Percentiles rank a stretch among this genome's conserved stretches.
Conservation (phyloP, 2,113 vertebrate genomes). For the Cyanoderma ruficeps region DNA sequence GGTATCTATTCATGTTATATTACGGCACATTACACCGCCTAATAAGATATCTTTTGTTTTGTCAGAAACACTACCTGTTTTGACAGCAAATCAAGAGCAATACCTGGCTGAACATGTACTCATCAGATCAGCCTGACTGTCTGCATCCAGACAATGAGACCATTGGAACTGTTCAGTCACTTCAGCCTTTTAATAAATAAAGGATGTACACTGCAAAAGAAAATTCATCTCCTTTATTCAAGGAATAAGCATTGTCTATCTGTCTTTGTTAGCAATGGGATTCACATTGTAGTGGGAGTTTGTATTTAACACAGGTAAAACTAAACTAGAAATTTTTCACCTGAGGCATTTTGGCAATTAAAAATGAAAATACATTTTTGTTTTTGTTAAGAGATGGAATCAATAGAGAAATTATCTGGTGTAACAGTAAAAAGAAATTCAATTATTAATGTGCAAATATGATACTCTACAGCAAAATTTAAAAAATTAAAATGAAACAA, state of each 20-base stretch:
- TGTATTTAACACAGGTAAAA: neutral
- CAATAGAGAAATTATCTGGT: neutral
- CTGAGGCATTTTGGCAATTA: neutral
- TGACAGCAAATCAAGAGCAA: neutral
- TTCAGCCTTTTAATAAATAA: neutral
- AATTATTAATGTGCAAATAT: neutral
- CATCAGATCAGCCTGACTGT: neutral
- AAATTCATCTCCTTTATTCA: neutral
- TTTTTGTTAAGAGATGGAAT: neutral
- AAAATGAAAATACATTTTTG: neutral
- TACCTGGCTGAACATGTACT: neutral
- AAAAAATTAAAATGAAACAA: neutral
- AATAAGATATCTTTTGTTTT: neutral
- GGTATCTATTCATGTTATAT: neutral
- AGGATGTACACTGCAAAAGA: neutral
- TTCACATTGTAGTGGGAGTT: neutral
- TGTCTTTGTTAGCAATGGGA: neutral
- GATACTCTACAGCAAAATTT: neutral
- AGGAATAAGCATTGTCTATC: neutral
- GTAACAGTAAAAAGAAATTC: neutral
- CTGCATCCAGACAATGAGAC: neutral
- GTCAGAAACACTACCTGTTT: neutral
- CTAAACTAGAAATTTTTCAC: neutral
- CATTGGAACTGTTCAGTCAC: neutral
- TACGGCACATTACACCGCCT: accelerated